phyloP scores from a whole-genome alignment of 1,140 invertebrate species.

The Bombus sylvicola region DNA sequence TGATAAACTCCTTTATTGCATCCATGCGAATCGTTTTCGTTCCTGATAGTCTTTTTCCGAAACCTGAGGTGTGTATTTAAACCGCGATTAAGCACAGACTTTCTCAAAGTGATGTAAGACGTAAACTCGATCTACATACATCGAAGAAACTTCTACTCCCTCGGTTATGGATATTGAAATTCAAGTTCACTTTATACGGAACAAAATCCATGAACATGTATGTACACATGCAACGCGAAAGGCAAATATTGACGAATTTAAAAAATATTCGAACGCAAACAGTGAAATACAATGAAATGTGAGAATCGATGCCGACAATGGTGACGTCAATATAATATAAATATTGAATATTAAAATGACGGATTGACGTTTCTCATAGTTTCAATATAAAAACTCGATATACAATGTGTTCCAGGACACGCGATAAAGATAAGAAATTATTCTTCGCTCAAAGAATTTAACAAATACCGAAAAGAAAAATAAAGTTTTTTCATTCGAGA shows the following conservation, averaged over 20 bases:
- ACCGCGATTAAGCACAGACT: background rate
- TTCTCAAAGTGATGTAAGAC: no score
- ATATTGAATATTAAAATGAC: conserved; percentile 10
- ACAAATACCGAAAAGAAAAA: no score
- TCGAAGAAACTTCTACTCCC: no score
- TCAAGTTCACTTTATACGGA: background rate
- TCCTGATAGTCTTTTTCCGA: background rate
- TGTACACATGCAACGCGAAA: background rate
- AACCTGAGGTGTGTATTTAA: background rate
- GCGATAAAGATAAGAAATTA: background rate
- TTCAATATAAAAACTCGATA: background rate
- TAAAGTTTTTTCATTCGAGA: no score
- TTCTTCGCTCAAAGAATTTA: background rate
- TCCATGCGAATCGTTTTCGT: background rate
- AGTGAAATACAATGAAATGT: background rate
- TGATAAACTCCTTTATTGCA: conserved; percentile 11
- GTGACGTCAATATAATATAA: background rate
- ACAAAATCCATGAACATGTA: background rate
- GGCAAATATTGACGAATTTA: background rate
- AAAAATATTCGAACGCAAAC: conserved; percentile 1
- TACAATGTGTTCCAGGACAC: background rate
- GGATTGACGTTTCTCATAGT: background rate
- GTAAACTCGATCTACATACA: no score
- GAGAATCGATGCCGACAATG: background rate
- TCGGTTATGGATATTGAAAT: background rate